These are phyloP conservation scores for Crocodylus rhombifer DNA, from an alignment of 2,797 vertebrate genomes.

Conservation along the genomic window DNA sequence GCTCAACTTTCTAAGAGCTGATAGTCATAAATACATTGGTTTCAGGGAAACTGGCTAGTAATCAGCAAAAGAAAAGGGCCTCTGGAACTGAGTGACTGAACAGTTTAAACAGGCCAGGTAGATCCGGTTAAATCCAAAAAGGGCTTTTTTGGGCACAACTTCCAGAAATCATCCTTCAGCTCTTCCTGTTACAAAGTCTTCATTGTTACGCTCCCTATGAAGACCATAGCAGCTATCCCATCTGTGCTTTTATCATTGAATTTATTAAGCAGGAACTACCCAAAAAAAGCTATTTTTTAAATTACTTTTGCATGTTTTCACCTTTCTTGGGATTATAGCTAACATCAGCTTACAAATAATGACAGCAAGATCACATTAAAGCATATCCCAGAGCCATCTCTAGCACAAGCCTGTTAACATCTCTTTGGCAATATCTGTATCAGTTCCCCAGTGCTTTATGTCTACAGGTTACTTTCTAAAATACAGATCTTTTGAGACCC, in stretches of 20 bases:
- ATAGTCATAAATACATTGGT: background rate
- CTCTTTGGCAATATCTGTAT: background rate
- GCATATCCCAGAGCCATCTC: background rate
- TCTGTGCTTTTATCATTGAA: background rate
- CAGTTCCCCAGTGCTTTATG: background rate
- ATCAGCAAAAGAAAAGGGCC: background rate
- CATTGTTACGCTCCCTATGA: background rate
- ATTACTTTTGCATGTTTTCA: background rate
- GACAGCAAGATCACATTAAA: background rate
- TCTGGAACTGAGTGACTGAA: background rate
- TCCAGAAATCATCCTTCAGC: background rate
- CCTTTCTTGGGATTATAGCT: background rate
- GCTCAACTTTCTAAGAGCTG: background rate
- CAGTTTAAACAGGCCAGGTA: background rate
- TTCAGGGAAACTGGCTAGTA: background rate
- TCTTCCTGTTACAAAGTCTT: background rate
- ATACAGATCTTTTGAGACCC: too few species aligned
- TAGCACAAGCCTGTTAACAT: background rate
- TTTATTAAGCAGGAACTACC: background rate
- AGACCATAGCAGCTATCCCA: background rate
- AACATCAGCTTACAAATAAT: background rate
- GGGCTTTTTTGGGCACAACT: background rate
- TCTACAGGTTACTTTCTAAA: fast-evolving
- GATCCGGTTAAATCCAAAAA: background rate
- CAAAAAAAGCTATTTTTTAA: background rate